Conservation (phyloP, 2,113 vertebrate genomes). For the Poicephalus meyeri region DNA sequence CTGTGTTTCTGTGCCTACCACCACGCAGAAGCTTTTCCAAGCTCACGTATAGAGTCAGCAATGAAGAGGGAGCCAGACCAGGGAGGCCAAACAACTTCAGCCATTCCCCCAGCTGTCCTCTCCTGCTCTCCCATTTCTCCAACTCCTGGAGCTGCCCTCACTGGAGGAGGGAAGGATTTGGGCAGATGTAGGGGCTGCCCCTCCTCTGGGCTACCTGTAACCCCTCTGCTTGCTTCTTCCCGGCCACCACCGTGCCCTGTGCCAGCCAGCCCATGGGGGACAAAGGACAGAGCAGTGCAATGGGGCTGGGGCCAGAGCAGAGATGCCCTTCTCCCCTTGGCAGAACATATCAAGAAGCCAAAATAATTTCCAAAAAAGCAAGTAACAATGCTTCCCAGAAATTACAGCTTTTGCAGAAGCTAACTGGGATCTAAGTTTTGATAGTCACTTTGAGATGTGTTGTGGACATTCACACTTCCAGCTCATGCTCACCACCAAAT, state of each 20-base stretch:
- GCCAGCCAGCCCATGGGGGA: neutral
- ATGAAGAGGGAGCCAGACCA: neutral
- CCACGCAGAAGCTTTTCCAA: neutral
- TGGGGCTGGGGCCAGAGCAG: too few relatives aligned
- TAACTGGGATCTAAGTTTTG: neutral
- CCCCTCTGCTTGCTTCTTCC: neutral
- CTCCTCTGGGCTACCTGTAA: neutral
- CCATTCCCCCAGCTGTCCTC: neutral
- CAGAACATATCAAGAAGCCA: neutral
- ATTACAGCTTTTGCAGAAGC: neutral
- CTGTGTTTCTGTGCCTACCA: neutral
- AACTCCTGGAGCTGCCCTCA: neutral
- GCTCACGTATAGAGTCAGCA: rapidly evolving
- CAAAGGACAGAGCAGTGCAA: neutral
- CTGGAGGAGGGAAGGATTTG: neutral
- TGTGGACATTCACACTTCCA: neutral
- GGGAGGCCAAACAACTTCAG: neutral
- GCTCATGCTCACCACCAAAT: neutral
- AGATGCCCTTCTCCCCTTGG: neutral
- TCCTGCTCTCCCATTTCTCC: neutral
- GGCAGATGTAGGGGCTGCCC: neutral
- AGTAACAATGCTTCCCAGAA: neutral
- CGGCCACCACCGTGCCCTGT: neutral
- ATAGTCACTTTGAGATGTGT: neutral
- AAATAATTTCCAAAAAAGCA: neutral